phyloP scores from a whole-genome alignment of 1,140 invertebrate species.

The Holotrichia oblita region DNA sequence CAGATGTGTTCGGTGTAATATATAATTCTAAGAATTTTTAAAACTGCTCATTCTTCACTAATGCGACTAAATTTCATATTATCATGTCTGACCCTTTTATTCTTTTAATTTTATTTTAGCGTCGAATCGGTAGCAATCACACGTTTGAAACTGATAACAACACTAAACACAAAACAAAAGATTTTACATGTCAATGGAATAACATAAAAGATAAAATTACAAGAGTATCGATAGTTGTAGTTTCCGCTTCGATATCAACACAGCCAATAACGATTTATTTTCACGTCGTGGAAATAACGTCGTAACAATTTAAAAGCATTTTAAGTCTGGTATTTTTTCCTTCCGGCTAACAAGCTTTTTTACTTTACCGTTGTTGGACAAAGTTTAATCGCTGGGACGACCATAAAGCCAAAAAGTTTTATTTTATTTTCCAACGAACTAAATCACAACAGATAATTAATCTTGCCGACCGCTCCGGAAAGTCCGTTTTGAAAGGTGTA shows the following conservation, averaged over 20 bases:
- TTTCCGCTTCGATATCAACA: not conserved
- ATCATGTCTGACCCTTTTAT: no score
- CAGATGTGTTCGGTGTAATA: no score
- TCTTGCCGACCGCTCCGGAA: not conserved
- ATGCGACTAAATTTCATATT: no score
- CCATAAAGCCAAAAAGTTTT: conserved; percentile 1
- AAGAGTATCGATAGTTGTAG: no score
- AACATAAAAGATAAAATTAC: no score
- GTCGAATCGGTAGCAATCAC: no score
- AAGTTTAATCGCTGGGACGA: not conserved
- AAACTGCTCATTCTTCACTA: no score
- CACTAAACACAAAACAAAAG: no score
- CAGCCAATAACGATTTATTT: conserved; percentile 4
- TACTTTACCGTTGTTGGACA: not conserved
- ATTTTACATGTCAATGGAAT: no score
- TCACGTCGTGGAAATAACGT: not conserved
- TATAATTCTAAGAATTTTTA: no score
- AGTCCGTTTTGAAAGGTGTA: not conserved
- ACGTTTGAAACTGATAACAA: no score
- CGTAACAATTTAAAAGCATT: not conserved
- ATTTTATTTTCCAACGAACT: not conserved
- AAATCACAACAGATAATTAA: conserved; percentile 12
- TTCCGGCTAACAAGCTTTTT: not conserved
- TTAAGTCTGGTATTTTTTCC: not conserved
- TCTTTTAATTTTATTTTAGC: no score